These are phyloP conservation scores for Drosophila merina DNA, from an alignment of 2,888 invertebrate species.

Conservation along the genomic window DNA sequence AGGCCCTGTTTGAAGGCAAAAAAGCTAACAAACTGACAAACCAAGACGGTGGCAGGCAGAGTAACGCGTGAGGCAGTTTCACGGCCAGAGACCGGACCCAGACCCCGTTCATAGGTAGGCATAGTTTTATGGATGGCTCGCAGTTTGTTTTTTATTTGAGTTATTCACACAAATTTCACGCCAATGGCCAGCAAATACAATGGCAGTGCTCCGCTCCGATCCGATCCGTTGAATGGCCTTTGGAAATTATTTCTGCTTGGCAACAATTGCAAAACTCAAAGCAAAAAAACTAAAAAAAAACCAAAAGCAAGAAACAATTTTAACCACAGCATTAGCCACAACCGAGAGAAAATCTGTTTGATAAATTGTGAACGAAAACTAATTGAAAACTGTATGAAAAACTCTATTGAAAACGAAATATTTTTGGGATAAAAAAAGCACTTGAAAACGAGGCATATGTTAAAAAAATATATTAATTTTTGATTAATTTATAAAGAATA, in stretches of 20 bases:
- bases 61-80: slow-evolving; percentile 49
- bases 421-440: background rate
- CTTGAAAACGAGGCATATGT: background rate
- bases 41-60: slow-evolving; percentile 22
- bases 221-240: slow-evolving; percentile 61
- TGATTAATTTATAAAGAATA: no score
- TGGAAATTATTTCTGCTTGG: slow-evolving; percentile 66
- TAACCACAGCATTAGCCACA: slow-evolving; percentile 29
- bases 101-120: slow-evolving; percentile 52
- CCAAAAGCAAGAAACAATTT: slow-evolving; percentile 14
- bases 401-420: background rate
- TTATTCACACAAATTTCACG: slow-evolving; percentile 78
- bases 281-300: background rate
- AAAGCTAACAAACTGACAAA: slow-evolving; percentile 42
- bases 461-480: background rate
- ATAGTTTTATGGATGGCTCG: slow-evolving; percentile 58
- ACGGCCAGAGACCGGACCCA: slow-evolving; percentile 60
- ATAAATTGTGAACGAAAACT: slow-evolving; percentile 37
- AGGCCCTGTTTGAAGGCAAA: slow-evolving; percentile 62
- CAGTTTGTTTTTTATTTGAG: slow-evolving; percentile 47
- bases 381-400: slow-evolving; percentile 18
- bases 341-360: slow-evolving; percentile 34
- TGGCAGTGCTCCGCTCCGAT: no score
- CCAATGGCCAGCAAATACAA: slow-evolving; percentile 60
- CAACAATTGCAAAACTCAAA: slow-evolving; percentile 52